Evolutionary conservation across 2,888 invertebrate species (phyloP).

Genomic region (Colostygia pectinataria): DNA sequence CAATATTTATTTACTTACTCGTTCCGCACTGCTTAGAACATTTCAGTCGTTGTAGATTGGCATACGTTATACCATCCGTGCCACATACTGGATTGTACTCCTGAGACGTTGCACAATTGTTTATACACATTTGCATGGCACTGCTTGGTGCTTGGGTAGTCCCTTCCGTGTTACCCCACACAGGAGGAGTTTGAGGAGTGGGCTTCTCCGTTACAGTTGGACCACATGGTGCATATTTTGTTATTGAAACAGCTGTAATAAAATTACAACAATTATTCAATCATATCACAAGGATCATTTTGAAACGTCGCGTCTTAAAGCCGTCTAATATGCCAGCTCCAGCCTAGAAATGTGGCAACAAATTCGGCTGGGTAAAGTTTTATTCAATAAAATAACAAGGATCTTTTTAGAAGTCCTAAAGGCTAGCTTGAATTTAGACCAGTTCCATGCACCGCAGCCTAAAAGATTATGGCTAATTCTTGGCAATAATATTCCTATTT

Average conservation of each 20-base stretch:
- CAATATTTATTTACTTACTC: constrained; percentile 49
- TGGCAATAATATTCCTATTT: too few relatives aligned
- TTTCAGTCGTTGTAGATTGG: constrained; percentile 55
- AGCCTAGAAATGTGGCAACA: too few relatives aligned
- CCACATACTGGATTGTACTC: constrained; percentile 75
- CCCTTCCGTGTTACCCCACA: constrained; percentile 7
- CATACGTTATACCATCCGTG: constrained; percentile 59
- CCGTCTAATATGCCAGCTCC: too few relatives aligned
- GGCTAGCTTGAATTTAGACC: too few relatives aligned
- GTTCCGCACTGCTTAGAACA: constrained; percentile 67
- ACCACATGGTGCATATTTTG: constrained; percentile 10
- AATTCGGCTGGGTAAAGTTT: too few relatives aligned
- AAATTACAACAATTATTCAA: neutral
- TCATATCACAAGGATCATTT: too few relatives aligned
- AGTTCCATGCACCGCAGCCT: too few relatives aligned
- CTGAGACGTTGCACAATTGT: constrained; percentile 51
- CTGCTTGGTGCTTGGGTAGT: neutral
- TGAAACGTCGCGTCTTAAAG: too few relatives aligned
- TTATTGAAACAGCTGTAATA: constrained; percentile 21
- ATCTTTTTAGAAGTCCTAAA: too few relatives aligned
- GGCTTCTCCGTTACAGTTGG: neutral
- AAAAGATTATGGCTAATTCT: too few relatives aligned
- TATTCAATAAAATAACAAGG: too few relatives aligned
- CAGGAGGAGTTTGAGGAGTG: constrained; percentile 9
- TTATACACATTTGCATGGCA: constrained; percentile 27